These are phyloP conservation scores for Ceratosolen fusciceps DNA, from an alignment of 1,140 invertebrate species.

Conservation along the genomic window DNA sequence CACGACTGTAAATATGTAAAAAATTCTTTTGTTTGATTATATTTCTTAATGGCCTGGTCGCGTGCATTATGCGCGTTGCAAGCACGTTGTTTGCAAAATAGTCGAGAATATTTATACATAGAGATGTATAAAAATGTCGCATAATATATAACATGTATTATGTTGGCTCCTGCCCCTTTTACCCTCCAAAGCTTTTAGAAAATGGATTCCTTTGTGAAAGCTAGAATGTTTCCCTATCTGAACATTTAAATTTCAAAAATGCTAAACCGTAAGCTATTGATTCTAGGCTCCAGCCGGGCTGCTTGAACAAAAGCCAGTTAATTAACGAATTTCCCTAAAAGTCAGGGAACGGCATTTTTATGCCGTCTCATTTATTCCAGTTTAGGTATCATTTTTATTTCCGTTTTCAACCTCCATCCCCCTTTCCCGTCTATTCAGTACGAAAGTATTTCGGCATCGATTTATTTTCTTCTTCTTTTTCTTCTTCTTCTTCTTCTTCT, in stretches of 20 bases:
- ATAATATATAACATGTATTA: no score
- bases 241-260: neutral
- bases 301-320: conserved; percentile 21
- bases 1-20: no score
- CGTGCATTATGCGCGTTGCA: no score
- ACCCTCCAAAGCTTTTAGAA: neutral
- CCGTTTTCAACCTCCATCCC: neutral
- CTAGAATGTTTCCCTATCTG: neutral
- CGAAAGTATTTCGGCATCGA: neutral
- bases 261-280: conserved; percentile 29
- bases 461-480: no score
- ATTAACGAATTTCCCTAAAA: conserved; percentile 32
- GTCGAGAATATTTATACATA: no score
- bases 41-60: no score
- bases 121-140: no score
- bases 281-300: neutral
- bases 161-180: no score
- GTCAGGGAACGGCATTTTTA: conserved; percentile 16
- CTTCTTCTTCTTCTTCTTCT: no score
- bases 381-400: conserved; percentile 24
- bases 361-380: conserved; percentile 5
- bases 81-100: no score
- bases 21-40: no score
- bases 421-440: neutral
- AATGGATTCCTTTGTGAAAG: neutral